Percentiles rank a stretch among this genome's conserved stretches.
phyloP scores from a whole-genome alignment of 2,888 invertebrate species.

The Rhaphigaster nebulosa region DNA sequence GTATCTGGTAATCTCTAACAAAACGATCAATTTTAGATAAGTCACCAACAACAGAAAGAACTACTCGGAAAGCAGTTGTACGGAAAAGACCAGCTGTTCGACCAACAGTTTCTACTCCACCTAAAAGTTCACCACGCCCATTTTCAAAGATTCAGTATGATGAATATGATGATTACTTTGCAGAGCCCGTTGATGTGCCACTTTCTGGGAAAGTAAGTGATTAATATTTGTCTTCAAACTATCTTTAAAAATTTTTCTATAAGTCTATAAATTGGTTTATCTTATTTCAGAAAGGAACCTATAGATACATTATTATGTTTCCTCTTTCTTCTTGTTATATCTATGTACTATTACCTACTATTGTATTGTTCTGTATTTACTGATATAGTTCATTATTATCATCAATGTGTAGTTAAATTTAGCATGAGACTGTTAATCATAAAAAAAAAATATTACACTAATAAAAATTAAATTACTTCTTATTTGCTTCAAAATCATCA shows the following conservation, averaged over 20 bases:
- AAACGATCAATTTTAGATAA: slow-evolving; percentile 35
- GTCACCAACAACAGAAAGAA: slow-evolving; percentile 27
- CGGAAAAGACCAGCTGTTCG: slow-evolving; percentile 37
- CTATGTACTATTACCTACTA: too few relatives aligned
- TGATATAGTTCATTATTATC: not conserved
- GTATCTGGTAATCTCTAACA: not conserved
- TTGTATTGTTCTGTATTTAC: not conserved
- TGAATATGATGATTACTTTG: slow-evolving; percentile 65
- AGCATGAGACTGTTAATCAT: not conserved
- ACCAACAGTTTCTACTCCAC: slow-evolving; percentile 50
- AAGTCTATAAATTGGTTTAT: not conserved
- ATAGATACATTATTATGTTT: not conserved
- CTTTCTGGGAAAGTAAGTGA: slow-evolving; percentile 64
- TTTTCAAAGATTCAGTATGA: slow-evolving; percentile 63
- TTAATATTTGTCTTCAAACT: not conserved
- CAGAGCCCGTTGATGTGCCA: slow-evolving; percentile 66
- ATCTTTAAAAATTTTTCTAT: not conserved
- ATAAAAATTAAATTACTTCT: not conserved
- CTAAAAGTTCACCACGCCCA: slow-evolving; percentile 61
- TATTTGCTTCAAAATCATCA: not conserved
- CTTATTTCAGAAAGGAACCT: not conserved
- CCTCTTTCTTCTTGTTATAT: not conserved
- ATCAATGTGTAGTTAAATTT: not conserved
- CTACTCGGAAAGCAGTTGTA: slow-evolving; percentile 29
- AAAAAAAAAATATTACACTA: not conserved